These are phyloP conservation scores for Tetranychus truncatus DNA, from an alignment of 2,888 invertebrate species.

Conservation along the genomic window DNA sequence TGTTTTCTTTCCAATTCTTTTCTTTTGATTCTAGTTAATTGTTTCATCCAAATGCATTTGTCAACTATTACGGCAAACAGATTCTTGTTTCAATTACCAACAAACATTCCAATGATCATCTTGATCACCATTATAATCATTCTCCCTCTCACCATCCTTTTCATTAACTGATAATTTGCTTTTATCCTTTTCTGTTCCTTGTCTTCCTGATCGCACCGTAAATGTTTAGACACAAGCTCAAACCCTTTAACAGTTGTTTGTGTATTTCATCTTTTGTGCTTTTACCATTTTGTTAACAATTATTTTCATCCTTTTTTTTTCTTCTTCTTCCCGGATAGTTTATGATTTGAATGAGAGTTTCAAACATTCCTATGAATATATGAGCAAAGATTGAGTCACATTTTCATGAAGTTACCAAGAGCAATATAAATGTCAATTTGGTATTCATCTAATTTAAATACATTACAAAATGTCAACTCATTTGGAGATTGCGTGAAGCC, in stretches of 20 bases:
- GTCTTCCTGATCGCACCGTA: too few relatives aligned
- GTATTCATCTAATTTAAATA: slow-evolving; percentile 5
- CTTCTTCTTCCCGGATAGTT: neutral
- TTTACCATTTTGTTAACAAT: neutral
- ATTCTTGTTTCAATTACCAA: neutral
- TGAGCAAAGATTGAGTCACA: neutral
- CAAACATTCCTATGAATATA: neutral
- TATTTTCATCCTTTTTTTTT: neutral
- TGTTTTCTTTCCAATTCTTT: slow-evolving; percentile 28
- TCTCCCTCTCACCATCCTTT: neutral
- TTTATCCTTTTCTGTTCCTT: neutral
- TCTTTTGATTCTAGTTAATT: neutral
- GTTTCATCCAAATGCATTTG: neutral
- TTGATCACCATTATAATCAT: neutral
- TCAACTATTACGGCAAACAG: neutral
- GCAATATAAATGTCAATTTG: slow-evolving; percentile 10
- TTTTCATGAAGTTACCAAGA: neutral
- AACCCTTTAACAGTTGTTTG: neutral
- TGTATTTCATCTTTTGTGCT: neutral
- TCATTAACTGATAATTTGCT: neutral
- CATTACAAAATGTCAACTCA: neutral
- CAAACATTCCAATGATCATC: neutral
- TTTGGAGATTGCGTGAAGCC: too few relatives aligned
- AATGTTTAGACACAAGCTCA: too few relatives aligned
- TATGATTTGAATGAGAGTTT: neutral